phyloP scores from a whole-genome alignment of 2,797 vertebrate species.

The Delichon dasypus region DNA sequence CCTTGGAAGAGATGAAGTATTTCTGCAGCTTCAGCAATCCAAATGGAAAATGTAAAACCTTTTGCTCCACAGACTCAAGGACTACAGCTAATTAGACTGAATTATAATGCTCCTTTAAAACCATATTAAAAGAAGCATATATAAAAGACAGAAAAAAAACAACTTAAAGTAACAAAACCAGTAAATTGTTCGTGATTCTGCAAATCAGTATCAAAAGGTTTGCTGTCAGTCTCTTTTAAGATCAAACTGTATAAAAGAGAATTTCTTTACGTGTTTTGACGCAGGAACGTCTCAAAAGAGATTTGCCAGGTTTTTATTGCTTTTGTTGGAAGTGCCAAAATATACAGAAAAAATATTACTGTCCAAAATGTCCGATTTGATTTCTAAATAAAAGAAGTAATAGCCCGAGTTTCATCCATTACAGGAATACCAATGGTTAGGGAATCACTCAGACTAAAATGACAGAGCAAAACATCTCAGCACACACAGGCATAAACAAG shows the following conservation, averaged over 20 bases:
- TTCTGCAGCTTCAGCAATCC: background rate
- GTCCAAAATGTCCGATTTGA: background rate
- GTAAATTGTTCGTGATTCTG: slow-evolving; percentile 38
- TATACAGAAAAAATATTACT: background rate
- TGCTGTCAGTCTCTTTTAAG: slow-evolving; percentile 24
- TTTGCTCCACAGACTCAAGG: background rate
- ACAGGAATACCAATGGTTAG: background rate
- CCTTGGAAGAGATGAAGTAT: background rate
- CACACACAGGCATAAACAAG: background rate
- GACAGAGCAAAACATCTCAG: background rate
- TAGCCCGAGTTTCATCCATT: background rate
- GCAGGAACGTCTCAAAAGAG: slow-evolving; percentile 17
- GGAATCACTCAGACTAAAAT: background rate
- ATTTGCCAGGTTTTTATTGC: background rate
- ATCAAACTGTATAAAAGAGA: slow-evolving; percentile 11
- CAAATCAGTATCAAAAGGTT: slow-evolving; percentile 31
- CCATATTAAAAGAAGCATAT: background rate
- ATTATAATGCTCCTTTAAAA: background rate
- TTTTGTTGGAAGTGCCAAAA: slow-evolving; percentile 1
- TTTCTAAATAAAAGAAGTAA: slow-evolving; percentile 48
- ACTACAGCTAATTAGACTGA: slow-evolving; percentile 14
- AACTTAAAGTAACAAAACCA: background rate
- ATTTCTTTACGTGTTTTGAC: background rate
- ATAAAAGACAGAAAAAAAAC: background rate
- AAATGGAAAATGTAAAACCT: slow-evolving; percentile 28